These are phyloP conservation scores for Clostera curtula DNA, from an alignment of 2,888 invertebrate species.

Conservation along the genomic window DNA sequence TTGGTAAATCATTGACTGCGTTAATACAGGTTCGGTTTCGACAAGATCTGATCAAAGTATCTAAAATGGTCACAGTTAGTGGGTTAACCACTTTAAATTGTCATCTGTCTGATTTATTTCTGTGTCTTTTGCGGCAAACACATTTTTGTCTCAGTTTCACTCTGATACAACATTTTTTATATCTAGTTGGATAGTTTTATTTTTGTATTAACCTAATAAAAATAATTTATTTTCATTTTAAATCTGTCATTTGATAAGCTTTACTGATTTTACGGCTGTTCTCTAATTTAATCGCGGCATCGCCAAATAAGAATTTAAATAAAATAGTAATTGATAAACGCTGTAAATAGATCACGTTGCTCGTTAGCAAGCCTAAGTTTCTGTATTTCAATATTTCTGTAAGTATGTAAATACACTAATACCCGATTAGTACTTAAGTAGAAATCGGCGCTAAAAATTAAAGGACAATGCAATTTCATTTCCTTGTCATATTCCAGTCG, in stretches of 20 bases:
- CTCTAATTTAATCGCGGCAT: no score
- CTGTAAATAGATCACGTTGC: no score
- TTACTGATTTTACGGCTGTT: no score
- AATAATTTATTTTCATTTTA: conserved; percentile 15
- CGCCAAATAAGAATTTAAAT: no score
- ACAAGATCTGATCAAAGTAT: conserved; percentile 73
- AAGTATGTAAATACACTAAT: no score
- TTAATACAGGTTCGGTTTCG: conserved; percentile 50
- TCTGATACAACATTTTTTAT: conserved; percentile 27
- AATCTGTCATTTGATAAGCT: neutral
- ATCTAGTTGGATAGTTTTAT: conserved; percentile 30
- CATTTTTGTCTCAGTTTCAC: conserved; percentile 55
- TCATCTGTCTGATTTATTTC: conserved; percentile 76
- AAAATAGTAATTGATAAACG: no score
- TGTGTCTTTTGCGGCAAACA: conserved; percentile 68
- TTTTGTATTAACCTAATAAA: conserved; percentile 26
- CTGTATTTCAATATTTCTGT: no score
- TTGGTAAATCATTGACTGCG: conserved; percentile 27
- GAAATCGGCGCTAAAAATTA: no score
- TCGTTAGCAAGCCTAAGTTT: no score
- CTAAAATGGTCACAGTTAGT: conserved; percentile 76
- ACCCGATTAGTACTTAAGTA: no score
- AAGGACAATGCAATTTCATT: no score
- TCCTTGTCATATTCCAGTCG: no score
- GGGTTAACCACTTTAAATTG: conserved; percentile 77